Evolutionary conservation across 2,888 invertebrate species (phyloP).

Genomic region (Patella depressa): DNA sequence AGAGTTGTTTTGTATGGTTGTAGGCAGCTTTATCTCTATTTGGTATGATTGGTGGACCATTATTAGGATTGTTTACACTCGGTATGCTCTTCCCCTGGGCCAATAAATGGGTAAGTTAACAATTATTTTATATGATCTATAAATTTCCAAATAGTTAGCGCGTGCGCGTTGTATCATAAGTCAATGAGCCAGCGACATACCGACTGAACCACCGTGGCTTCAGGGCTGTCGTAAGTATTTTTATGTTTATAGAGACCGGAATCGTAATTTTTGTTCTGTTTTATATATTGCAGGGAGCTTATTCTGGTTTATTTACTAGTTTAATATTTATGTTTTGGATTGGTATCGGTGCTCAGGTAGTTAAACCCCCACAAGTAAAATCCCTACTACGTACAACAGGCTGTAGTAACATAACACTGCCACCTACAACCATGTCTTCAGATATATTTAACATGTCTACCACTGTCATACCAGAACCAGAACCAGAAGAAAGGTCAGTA

Average conservation of each 20-base stretch:
- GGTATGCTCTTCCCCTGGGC: constrained; percentile 75
- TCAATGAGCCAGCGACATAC: too few relatives aligned
- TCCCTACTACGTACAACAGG: not conserved
- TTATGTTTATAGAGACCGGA: too few relatives aligned
- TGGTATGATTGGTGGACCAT: constrained; percentile 70
- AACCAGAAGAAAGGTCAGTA: too few relatives aligned
- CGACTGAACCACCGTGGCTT: too few relatives aligned
- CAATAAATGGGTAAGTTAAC: constrained; percentile 61
- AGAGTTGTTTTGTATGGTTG: not conserved
- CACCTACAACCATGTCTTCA: not conserved
- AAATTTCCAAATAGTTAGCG: too few relatives aligned
- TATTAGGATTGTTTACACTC: constrained; percentile 68
- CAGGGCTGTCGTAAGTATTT: too few relatives aligned
- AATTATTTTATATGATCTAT: too few relatives aligned
- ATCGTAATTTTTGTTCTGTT: too few relatives aligned
- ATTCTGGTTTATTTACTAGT: not conserved
- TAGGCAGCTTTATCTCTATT: constrained; percentile 70
- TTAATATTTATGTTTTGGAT: constrained; percentile 8
- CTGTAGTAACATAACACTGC: not conserved
- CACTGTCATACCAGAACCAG: too few relatives aligned
- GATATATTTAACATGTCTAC: too few relatives aligned
- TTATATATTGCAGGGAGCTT: not conserved
- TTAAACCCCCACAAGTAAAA: not conserved
- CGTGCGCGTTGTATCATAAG: too few relatives aligned
- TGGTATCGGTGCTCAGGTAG: constrained; percentile 2